Evolutionary conservation across 2,113 vertebrate species (phyloP).

Genomic region (Tragelaphus buxtoni): DNA sequence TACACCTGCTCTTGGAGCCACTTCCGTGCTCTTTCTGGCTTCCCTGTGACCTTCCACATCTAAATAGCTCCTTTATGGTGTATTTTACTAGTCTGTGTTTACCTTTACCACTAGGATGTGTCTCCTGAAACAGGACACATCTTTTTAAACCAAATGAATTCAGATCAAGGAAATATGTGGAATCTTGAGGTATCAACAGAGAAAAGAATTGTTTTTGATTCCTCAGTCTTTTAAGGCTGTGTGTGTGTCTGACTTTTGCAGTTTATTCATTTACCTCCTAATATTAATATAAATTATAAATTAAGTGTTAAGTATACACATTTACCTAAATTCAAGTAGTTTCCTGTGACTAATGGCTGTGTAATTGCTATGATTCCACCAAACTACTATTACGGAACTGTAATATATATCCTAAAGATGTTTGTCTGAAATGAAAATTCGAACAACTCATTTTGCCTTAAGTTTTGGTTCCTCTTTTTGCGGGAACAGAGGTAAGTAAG

Average conservation of each 20-base stretch:
- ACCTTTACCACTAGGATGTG: not conserved
- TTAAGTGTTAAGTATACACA: not conserved
- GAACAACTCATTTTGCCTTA: not conserved
- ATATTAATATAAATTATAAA: conserved; percentile 2
- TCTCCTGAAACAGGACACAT: not conserved
- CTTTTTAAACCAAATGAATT: not conserved
- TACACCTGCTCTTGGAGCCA: not conserved
- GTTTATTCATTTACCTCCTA: not conserved
- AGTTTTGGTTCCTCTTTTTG: not conserved
- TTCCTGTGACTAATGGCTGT: not conserved
- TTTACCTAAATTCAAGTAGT: not conserved
- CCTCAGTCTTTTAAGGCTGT: not conserved
- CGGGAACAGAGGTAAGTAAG: not conserved
- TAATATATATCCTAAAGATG: not conserved
- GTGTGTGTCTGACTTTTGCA: not conserved
- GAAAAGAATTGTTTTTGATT: not conserved
- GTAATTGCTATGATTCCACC: not conserved
- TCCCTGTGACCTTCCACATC: not conserved
- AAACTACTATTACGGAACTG: not conserved
- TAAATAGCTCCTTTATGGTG: not conserved
- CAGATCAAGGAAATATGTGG: not conserved
- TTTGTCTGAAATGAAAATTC: not conserved
- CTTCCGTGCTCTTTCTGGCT: not conserved
- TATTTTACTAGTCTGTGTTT: not conserved
- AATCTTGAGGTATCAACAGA: not conserved